phyloP scores from a whole-genome alignment of 92 coral and sea anemone genomes.

The Phenganax subtilis region DNA sequence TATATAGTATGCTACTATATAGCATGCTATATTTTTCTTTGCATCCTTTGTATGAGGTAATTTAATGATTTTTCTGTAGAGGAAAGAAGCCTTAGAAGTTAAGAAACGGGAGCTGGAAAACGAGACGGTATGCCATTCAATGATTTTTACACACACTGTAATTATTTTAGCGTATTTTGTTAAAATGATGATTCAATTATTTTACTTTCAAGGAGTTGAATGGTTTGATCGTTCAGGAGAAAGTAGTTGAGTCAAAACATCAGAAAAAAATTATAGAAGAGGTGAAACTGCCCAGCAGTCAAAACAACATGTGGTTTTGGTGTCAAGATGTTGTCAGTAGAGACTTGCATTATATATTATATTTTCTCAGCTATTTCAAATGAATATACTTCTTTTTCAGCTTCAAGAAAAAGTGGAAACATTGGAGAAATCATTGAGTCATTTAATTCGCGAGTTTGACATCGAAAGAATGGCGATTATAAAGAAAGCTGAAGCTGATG shows the following conservation, averaged over 20 bases:
- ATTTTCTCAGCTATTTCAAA: background rate
- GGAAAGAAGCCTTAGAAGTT: constrained; percentile 59
- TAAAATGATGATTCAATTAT: background rate
- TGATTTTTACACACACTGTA: background rate
- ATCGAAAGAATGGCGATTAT: constrained; percentile 65
- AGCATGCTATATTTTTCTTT: background rate
- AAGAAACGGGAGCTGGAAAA: constrained; percentile 57
- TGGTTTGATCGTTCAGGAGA: constrained; percentile 97
- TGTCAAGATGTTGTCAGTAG: background rate
- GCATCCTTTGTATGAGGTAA: background rate
- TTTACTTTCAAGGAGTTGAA: constrained; percentile 64
- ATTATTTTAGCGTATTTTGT: too few species aligned
- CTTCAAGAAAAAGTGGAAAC: constrained; percentile 88
- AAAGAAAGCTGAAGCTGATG: constrained; percentile 62
- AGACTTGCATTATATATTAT: background rate
- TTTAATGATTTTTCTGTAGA: constrained; percentile 43
- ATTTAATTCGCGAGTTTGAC: constrained; percentile 94
- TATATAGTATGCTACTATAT: background rate
- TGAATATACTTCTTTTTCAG: constrained; percentile 26
- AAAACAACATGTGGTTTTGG: background rate
- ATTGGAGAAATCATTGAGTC: constrained; percentile 84
- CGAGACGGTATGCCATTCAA: constrained; percentile 61
- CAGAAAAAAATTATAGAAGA: constrained; percentile 68
- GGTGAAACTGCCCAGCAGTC: constrained; percentile 37
- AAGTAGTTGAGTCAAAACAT: constrained; percentile 76